phyloP scores from a whole-genome alignment of 2,797 vertebrate species.

The Pangasius macronema region DNA sequence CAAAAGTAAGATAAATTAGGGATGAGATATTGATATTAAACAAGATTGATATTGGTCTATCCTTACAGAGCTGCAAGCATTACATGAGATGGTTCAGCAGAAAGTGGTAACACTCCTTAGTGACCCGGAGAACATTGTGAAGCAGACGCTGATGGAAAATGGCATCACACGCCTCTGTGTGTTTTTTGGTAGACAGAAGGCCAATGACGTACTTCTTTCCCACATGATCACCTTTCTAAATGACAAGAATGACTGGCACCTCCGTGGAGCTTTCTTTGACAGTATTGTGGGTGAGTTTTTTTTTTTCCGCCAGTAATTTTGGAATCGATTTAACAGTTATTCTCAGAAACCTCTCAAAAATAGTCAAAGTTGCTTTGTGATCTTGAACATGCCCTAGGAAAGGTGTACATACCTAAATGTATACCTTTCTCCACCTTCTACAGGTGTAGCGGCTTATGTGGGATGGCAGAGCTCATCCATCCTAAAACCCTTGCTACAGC shows the following conservation, averaged over 20 bases:
- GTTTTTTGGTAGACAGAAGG: constrained; percentile 97
- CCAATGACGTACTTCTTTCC: constrained; percentile 94
- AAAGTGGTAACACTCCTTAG: constrained; percentile 98
- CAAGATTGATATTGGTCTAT: constrained; percentile 4
- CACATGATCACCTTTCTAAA: constrained; percentile 99
- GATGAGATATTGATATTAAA: no score
- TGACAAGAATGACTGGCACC: constrained; percentile 98
- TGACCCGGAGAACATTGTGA: constrained; percentile 96
- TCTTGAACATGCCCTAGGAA: neutral
- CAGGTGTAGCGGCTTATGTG: constrained; percentile 96
- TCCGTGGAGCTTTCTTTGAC: constrained; percentile 96
- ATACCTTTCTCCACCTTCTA: neutral
- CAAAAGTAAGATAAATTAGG: neutral
- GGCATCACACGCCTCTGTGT: constrained; percentile 97
- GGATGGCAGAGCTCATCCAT: constrained; percentile 98
- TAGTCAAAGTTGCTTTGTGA: neutral
- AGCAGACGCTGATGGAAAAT: constrained; percentile 97
- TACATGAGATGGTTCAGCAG: constrained; percentile 99
- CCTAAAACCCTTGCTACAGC: constrained; percentile 93
- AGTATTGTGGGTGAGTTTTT: constrained; percentile 89
- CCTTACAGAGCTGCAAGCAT: constrained; percentile 88
- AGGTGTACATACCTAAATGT: neutral
- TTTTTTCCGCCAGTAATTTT: neutral
- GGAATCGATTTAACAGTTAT: neutral
- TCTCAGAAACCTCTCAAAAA: neutral